These are phyloP conservation scores for Chunga burmeisteri DNA, from an alignment of 2,113 vertebrate species.

Conservation along the genomic window DNA sequence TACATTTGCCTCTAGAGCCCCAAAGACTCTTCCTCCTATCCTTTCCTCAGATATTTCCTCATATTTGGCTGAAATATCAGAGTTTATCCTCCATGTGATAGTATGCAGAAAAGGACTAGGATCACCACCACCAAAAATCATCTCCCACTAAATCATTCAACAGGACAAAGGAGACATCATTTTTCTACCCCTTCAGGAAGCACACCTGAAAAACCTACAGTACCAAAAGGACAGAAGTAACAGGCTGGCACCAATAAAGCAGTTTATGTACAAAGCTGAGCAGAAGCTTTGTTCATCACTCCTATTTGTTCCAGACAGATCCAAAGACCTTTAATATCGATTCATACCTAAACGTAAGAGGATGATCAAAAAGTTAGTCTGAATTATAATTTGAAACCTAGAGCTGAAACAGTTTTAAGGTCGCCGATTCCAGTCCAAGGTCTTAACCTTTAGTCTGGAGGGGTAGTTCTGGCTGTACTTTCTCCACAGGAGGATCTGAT, in stretches of 20 bases:
- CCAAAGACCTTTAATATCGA: background rate
- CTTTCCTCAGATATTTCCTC: background rate
- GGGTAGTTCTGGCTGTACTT: background rate
- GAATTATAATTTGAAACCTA: background rate
- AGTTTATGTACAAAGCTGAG: background rate
- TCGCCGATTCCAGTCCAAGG: background rate
- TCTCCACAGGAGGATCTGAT: background rate
- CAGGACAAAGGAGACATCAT: background rate
- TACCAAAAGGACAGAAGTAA: background rate
- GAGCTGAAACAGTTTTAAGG: background rate
- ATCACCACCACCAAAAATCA: background rate
- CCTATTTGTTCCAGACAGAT: background rate
- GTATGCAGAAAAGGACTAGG: background rate
- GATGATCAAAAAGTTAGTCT: background rate
- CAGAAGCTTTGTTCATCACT: background rate
- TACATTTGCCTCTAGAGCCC: background rate
- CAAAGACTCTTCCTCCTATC: background rate
- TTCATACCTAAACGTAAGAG: background rate
- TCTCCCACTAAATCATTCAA: background rate
- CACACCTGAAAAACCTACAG: background rate
- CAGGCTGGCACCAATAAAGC: background rate
- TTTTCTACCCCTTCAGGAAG: background rate
- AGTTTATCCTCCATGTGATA: background rate
- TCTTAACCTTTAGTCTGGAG: background rate
- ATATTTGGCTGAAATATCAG: background rate